Conservation (phyloP, 2,797 vertebrate species). For the Enoplosus armatus region DNA sequence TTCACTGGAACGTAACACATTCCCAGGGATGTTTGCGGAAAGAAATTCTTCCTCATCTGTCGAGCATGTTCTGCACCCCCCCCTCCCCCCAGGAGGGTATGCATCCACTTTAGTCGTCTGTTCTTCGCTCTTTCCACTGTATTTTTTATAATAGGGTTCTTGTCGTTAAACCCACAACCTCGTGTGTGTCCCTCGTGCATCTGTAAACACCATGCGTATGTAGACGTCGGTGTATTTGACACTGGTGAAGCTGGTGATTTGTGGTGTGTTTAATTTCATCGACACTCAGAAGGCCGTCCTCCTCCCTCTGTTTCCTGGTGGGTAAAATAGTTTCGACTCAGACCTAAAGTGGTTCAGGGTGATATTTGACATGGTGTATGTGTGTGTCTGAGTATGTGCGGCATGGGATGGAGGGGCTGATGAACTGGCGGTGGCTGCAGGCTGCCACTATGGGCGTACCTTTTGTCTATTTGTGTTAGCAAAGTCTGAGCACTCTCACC, state of each 20-base stretch:
- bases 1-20: conserved; percentile 83
- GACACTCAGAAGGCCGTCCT: neutral
- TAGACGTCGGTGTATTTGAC: conserved; percentile 5
- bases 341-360: conserved; percentile 41
- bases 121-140: conserved; percentile 12
- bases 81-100: conserved; percentile 30
- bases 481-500: conserved; percentile 66
- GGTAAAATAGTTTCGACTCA: conserved; percentile 31
- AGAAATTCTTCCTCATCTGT: conserved; percentile 82
- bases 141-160: conserved; percentile 17
- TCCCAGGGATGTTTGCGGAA: conserved; percentile 85
- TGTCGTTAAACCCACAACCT: conserved; percentile 39
- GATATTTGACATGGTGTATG: conserved; percentile 44
- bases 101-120: conserved; percentile 38
- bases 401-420: conserved; percentile 23
- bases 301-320: conserved; percentile 23
- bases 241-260: conserved; percentile 18
- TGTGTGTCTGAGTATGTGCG: conserved; percentile 57
- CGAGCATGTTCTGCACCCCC: conserved; percentile 71
- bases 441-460: conserved; percentile 46
- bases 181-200: conserved; percentile 19
- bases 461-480: conserved; percentile 70
- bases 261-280: conserved; percentile 39
- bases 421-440: conserved; percentile 32
- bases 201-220: conserved; percentile 30